These are phyloP conservation scores for Scophthalmus maximus DNA, from an alignment of 2,113 vertebrate genomes.

Conservation along the genomic window DNA sequence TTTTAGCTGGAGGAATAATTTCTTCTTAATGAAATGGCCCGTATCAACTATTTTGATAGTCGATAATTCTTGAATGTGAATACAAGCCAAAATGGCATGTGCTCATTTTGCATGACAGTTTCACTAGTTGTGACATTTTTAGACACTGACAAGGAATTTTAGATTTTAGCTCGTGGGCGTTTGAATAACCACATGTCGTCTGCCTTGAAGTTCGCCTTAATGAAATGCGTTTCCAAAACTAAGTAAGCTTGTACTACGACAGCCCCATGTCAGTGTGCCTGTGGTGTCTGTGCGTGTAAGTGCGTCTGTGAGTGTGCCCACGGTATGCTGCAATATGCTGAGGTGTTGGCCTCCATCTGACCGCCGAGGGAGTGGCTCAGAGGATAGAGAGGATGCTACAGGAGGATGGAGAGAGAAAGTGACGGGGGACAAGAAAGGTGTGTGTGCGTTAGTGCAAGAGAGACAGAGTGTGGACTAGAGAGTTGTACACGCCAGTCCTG, in stretches of 20 bases:
- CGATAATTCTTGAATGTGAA: too few relatives aligned
- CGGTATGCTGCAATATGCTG: slow-evolving; percentile 71
- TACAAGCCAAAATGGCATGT: not conserved
- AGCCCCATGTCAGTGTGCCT: slow-evolving; percentile 9
- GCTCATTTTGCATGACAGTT: not conserved
- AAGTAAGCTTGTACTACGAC: not conserved
- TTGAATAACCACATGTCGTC: not conserved
- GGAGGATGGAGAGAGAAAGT: slow-evolving; percentile 52
- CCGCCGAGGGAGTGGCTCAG: slow-evolving; percentile 76
- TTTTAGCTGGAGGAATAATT: not conserved
- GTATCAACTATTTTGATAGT: too few relatives aligned
- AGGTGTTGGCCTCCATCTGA: slow-evolving; percentile 80
- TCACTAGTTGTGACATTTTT: not conserved
- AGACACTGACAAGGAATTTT: not conserved
- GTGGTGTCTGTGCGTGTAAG: slow-evolving; percentile 25
- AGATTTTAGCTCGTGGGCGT: slow-evolving; percentile 3
- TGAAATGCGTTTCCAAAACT: not conserved
- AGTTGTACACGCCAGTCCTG: slow-evolving; percentile 45
- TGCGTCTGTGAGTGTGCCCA: slow-evolving; percentile 30
- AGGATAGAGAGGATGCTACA: slow-evolving; percentile 48
- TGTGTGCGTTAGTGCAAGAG: slow-evolving; percentile 15
- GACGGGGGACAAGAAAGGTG: slow-evolving; percentile 25
- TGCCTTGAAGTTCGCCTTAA: not conserved
- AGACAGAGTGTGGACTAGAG: slow-evolving; percentile 20
- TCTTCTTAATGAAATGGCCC: not conserved